Percentiles rank a stretch among this genome's conserved stretches.
These are phyloP conservation scores for Ascaphus truei DNA, from an alignment of 2,113 vertebrate genomes.

Conservation along the genomic window DNA sequence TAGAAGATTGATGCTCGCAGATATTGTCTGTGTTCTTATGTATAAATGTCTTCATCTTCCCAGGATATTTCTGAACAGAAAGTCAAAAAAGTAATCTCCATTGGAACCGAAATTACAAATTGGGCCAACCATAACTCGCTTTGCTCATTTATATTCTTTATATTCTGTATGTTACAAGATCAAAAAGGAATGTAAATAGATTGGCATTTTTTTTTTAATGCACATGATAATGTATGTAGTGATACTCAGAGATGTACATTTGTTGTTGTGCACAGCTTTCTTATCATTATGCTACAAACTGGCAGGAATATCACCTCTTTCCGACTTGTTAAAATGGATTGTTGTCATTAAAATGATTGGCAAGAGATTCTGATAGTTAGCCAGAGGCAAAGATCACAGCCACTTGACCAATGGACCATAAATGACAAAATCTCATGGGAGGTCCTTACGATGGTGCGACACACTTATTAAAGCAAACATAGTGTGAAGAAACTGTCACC, in stretches of 20 bases:
- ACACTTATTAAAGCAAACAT: slow-evolving; percentile 46
- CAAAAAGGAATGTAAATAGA: too few relatives aligned
- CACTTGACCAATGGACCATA: slow-evolving; percentile 49
- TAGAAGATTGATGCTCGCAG: slow-evolving; percentile 30
- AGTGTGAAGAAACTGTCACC: neutral
- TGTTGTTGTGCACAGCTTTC: too few relatives aligned
- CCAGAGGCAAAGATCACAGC: slow-evolving; percentile 57
- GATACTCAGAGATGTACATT: too few relatives aligned
- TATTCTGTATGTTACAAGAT: too few relatives aligned
- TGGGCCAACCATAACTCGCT: slow-evolving; percentile 40
- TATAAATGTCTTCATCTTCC: slow-evolving; percentile 58
- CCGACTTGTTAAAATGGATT: neutral
- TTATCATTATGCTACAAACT: neutral
- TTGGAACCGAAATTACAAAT: slow-evolving; percentile 51
- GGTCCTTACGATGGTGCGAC: slow-evolving; percentile 63
- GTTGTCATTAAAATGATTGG: slow-evolving; percentile 16
- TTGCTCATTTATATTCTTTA: too few relatives aligned
- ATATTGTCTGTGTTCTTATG: slow-evolving; percentile 45
- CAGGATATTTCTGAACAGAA: slow-evolving; percentile 52
- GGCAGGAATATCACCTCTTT: neutral
- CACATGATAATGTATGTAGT: too few relatives aligned
- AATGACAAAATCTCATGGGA: slow-evolving; percentile 58
- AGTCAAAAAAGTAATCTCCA: slow-evolving; percentile 47
- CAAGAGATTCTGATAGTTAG: slow-evolving; percentile 40
- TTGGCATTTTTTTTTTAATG: too few relatives aligned